Percentiles rank a stretch among this genome's conserved stretches.
Evolutionary conservation across 2,797 vertebrate genomes (phyloP).

Genomic region (Petrocephalus sullivani): DNA sequence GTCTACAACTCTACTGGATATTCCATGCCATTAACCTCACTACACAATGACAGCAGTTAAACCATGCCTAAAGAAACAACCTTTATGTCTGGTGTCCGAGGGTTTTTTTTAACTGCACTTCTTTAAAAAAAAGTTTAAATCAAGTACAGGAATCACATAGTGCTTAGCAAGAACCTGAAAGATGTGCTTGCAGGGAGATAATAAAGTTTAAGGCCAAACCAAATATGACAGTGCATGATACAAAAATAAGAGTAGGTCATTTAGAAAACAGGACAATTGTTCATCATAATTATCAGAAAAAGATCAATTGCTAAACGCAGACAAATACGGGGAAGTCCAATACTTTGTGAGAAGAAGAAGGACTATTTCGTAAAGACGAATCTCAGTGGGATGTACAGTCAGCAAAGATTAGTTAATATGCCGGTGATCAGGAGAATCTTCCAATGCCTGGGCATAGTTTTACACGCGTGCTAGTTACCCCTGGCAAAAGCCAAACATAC

Average conservation of each 20-base stretch:
- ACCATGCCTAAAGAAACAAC: not conserved
- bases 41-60: not conserved
- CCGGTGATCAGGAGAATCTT: not conserved
- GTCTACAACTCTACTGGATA: not conserved
- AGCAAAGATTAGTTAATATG: not conserved
- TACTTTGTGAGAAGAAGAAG: not conserved
- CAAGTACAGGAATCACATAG: not conserved
- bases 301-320: not conserved
- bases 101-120: not conserved
- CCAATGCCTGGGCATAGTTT: not conserved
- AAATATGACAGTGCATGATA: not conserved
- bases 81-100: not conserved
- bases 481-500: constrained; percentile 1
- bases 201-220: not conserved
- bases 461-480: not conserved
- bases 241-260: not conserved
- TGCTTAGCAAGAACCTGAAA: not conserved
- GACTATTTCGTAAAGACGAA: not conserved
- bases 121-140: not conserved
- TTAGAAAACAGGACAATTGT: constrained; percentile 4
- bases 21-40: constrained; percentile 1
- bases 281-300: not conserved
- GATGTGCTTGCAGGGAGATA: not conserved
- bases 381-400: not conserved
- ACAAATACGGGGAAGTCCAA: not conserved